Conservation (phyloP, 2,888 invertebrate genomes). For the Perizoma flavofasciatum region DNA sequence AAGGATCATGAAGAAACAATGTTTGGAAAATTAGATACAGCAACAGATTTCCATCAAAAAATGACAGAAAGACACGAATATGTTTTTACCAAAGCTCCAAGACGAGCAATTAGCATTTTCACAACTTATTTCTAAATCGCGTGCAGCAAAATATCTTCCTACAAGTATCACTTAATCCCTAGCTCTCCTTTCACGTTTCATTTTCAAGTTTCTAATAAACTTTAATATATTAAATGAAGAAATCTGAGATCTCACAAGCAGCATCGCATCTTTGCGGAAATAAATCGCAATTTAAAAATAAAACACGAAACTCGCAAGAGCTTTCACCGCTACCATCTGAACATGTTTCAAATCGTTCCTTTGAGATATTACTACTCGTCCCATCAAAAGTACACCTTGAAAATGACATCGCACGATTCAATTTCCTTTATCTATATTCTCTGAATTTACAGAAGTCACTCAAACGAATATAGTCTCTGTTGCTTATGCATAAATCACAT, state of each 20-base stretch:
- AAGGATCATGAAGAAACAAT: no score
- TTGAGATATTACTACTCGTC: constrained; percentile 51
- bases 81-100: neutral
- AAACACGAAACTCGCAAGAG: constrained; percentile 74
- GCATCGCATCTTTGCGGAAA: constrained; percentile 54
- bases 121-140: constrained; percentile 3
- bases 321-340: constrained; percentile 73
- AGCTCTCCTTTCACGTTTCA: constrained; percentile 42
- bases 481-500: constrained; percentile 41
- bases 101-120: neutral
- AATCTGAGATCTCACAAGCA: constrained; percentile 45
- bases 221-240: constrained; percentile 49
- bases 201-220: constrained; percentile 48
- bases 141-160: constrained; percentile 17
- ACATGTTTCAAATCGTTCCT: constrained; percentile 75
- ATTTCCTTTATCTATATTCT: constrained; percentile 24
- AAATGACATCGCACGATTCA: constrained; percentile 6
- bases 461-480: constrained; percentile 39
- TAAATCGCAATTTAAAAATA: constrained; percentile 77
- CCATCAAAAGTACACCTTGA: constrained; percentile 47
- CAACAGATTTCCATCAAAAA: neutral
- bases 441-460: constrained; percentile 30
- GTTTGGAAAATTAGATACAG: no score
- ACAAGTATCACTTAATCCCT: constrained; percentile 27
- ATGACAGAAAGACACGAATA: no score